Conservation (phyloP, 2,113 vertebrate genomes). For the Nycticorax nycticorax region DNA sequence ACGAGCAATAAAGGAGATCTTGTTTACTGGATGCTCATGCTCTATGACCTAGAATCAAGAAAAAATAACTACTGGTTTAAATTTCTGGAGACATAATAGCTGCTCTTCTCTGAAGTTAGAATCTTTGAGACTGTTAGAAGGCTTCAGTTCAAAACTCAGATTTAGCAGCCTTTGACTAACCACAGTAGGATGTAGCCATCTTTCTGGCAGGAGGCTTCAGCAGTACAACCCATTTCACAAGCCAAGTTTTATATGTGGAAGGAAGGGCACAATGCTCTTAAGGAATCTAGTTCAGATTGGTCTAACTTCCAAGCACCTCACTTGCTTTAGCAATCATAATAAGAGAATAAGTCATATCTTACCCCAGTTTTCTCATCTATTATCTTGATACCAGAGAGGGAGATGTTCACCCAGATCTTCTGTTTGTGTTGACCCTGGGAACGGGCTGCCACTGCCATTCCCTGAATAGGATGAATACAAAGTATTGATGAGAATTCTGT, state of each 20-base stretch:
- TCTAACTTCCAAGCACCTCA: neutral
- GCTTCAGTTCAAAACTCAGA: neutral
- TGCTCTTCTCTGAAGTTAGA: neutral
- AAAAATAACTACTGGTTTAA: neutral
- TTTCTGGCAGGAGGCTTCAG: neutral
- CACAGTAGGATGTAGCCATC: neutral
- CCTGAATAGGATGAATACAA: slow-evolving; percentile 69
- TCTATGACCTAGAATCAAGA: slow-evolving; percentile 87
- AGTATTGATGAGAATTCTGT: neutral
- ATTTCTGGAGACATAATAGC: neutral
- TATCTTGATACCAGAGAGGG: slow-evolving; percentile 92
- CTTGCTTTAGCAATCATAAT: neutral
- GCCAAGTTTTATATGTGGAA: neutral
- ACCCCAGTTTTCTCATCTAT: slow-evolving; percentile 95
- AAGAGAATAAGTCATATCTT: slow-evolving; percentile 55
- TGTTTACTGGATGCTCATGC: slow-evolving; percentile 94
- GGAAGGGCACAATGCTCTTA: rapidly evolving
- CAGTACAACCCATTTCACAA: neutral
- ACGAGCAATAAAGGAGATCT: slow-evolving; percentile 96
- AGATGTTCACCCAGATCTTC: slow-evolving; percentile 93
- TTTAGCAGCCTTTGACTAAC: neutral
- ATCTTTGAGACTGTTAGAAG: neutral
- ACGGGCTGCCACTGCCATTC: slow-evolving; percentile 92
- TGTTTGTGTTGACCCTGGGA: slow-evolving; percentile 98
- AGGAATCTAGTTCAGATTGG: neutral